Evolutionary conservation across 2,888 invertebrate species (phyloP).

Genomic region (Campoletis raptor): DNA sequence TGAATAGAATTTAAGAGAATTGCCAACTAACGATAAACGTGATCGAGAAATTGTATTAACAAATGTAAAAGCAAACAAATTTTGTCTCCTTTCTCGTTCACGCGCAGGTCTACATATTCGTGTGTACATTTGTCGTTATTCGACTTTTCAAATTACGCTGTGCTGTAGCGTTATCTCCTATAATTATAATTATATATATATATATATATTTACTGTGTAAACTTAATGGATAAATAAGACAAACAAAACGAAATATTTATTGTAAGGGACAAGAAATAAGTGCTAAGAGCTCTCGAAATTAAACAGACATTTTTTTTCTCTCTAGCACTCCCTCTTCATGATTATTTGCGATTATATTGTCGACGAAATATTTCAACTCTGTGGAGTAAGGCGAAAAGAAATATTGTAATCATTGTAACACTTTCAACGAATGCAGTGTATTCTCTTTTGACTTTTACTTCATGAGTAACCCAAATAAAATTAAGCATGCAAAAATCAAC

Average conservation of each 20-base stretch:
- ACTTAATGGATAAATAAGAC: conserved; percentile 65
- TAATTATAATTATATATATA: conserved; percentile 14
- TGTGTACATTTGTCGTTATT: conserved; percentile 60
- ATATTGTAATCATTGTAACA: conserved; percentile 75
- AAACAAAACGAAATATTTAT: conserved; percentile 70
- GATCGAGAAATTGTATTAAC: conserved; percentile 60
- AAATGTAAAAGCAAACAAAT: conserved; percentile 44
- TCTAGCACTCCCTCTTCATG: background rate
- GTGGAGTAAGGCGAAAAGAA: conserved; percentile 48
- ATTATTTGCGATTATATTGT: conserved; percentile 28
- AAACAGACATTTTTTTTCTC: conserved; percentile 58
- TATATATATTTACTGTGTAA: conserved; percentile 63
- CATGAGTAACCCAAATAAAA: conserved; percentile 70
- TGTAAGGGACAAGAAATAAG: conserved; percentile 59
- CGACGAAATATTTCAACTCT: conserved; percentile 53
- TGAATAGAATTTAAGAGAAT: conserved; percentile 51
- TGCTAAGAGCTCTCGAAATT: conserved; percentile 62
- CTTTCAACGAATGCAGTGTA: conserved; percentile 78
- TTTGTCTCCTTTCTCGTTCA: conserved; percentile 62
- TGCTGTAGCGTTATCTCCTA: conserved; percentile 61
- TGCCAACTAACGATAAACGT: conserved; percentile 63
- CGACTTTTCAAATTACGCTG: conserved; percentile 60
- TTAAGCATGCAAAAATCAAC: conserved; percentile 69
- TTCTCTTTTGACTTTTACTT: conserved; percentile 77
- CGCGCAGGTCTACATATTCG: conserved; percentile 57